Evolutionary conservation across 2,888 invertebrate species (phyloP).

Genomic region (Chrysopilus asiliformis): DNA sequence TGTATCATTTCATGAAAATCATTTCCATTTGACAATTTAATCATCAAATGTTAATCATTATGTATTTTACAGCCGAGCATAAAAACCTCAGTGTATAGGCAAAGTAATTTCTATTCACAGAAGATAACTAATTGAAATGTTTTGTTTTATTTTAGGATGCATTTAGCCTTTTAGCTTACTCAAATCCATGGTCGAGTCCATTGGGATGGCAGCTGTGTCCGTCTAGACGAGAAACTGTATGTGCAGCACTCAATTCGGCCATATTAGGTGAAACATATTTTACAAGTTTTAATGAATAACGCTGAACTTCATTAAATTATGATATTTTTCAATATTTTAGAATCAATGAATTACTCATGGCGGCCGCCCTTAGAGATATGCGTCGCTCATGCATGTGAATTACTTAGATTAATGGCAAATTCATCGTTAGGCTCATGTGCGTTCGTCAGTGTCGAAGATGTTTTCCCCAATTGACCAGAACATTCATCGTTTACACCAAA

Average conservation of each 20-base stretch:
- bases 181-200: conserved; percentile 95
- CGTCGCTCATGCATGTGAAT: conserved; percentile 77
- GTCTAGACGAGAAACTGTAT: conserved; percentile 86
- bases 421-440: conserved; percentile 87
- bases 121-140: neutral
- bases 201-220: conserved; percentile 93
- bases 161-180: conserved; percentile 93
- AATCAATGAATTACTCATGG: conserved; percentile 79
- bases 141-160: conserved; percentile 56
- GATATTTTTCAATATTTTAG: conserved; percentile 38
- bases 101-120: neutral
- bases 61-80: too few relatives aligned
- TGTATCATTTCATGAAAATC: too few relatives aligned
- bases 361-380: conserved; percentile 88
- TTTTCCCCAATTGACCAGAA: conserved; percentile 43
- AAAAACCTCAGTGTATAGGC: too few relatives aligned
- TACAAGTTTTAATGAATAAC: too few relatives aligned
- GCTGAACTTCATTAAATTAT: too few relatives aligned
- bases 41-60: too few relatives aligned
- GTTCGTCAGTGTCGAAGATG: conserved; percentile 81
- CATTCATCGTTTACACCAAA: conserved; percentile 17
- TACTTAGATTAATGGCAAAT: conserved; percentile 80
- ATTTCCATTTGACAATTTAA: too few relatives aligned
- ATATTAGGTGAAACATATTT: conserved; percentile 88
- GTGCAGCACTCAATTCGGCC: conserved; percentile 93